Evolutionary conservation across 2,113 vertebrate species (phyloP), one percentile per base, ranked within the genome.

Genomic region (Trinectes maculatus): DNA sequence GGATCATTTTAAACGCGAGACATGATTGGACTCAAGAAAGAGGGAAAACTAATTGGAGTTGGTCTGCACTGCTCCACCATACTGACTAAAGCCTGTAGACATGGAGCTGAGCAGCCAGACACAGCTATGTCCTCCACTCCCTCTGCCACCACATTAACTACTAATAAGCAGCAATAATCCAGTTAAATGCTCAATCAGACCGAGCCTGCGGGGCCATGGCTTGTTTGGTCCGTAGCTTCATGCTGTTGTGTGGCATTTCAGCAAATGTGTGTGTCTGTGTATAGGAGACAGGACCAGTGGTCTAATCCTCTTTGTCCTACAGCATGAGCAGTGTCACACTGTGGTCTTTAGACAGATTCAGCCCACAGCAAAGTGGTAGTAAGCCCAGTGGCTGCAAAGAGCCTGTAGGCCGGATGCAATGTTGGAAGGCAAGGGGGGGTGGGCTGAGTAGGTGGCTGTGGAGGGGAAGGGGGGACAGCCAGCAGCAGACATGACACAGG

Each of bases 131-230:
- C 76, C 78, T 77, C 55, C 43, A 28, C 71, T 84, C 79, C 85
- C 82, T 71, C 72, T 82, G 81, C 83, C 77, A 77, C 70, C 82
- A 85, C 76, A 89, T 90, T 89, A 89, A 81, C 79, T 59, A 66
- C 83, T 88, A 91, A 89, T 87, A 87, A 89, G 83, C 84, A 83
- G 86, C 71, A 83, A 88, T 88, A 88, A 91, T 90, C 88, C 88
- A 87, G 82, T 92, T 87, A 89, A 84, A 89, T 84, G 84, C 87
- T 86, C 85, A 79, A 88, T 85, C 87, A 89, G 77, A 87, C 46
- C 6, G 64, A 78, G 82, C 83, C 79, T 46, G 57, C 58, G 82
- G 89, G 88, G 72, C 71, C 47, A 9, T 47, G 6, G 62, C 77
- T 66, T 67, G 83, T 77, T 80, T 47, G 29, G 79, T 19, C 13